Evolutionary conservation across 2,113 vertebrate species (phyloP).

Genomic region (Leptobrachium leishanense): DNA sequence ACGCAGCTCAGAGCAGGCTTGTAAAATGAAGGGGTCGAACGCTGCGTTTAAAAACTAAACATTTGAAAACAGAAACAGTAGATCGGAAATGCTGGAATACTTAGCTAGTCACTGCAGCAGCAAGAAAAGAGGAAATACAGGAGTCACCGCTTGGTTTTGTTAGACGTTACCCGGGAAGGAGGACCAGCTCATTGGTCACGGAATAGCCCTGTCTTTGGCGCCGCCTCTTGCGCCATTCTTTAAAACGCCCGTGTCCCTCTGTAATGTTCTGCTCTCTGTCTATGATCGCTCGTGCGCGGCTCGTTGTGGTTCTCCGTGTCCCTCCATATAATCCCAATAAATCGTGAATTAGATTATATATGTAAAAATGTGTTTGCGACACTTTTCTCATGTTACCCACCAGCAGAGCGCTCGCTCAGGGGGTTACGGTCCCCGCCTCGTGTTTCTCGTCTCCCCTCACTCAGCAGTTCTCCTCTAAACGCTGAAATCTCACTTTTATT

Average conservation of each 20-base stretch:
- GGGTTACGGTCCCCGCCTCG: background rate
- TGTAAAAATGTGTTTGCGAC: background rate
- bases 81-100: too few species aligned
- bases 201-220: too few species aligned
- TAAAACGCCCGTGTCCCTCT: background rate
- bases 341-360: background rate
- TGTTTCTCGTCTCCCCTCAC: slow-evolving; percentile 9
- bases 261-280: background rate
- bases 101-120: too few species aligned
- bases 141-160: too few species aligned
- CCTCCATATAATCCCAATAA: background rate
- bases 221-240: background rate
- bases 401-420: background rate
- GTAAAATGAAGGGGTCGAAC: too few species aligned
- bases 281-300: background rate
- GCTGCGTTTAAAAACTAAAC: too few species aligned
- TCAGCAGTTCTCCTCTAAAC: slow-evolving; percentile 9
- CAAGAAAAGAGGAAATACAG: too few species aligned
- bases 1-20: too few species aligned
- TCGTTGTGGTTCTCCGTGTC: background rate
- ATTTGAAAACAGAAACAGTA: too few species aligned
- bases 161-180: too few species aligned
- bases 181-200: too few species aligned
- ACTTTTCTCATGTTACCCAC: background rate
- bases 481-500: background rate